phyloP scores from a whole-genome alignment of 2,797 vertebrate genomes.

The Smutsia temminckii region DNA sequence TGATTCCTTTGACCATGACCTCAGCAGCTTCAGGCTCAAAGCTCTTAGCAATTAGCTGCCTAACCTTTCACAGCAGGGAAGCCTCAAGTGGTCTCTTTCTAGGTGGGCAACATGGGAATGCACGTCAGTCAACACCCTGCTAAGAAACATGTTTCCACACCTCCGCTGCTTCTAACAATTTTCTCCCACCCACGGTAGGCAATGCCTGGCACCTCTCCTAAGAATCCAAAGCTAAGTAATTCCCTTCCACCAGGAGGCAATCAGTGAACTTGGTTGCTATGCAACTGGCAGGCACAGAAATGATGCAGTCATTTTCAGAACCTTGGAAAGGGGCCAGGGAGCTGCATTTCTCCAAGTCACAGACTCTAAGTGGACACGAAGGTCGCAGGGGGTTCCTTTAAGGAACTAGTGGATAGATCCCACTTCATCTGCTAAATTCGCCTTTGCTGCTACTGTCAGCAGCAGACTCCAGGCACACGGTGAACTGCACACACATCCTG shows the following conservation, averaged over 20 bases:
- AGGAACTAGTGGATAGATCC: background rate
- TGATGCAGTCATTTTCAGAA: slow-evolving; percentile 22
- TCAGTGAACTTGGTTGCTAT: slow-evolving; percentile 62
- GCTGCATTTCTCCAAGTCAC: background rate
- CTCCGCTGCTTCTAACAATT: background rate
- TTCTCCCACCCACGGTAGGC: background rate
- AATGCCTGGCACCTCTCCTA: slow-evolving; percentile 19
- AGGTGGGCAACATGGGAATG: background rate
- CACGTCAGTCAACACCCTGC: background rate
- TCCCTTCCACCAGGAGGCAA: slow-evolving; percentile 34
- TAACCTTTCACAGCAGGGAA: background rate
- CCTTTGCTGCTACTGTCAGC: background rate
- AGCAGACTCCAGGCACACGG: background rate
- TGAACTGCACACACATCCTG: background rate
- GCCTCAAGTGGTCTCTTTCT: background rate
- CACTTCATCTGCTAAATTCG: background rate
- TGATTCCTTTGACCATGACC: background rate
- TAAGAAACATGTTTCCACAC: slow-evolving; percentile 33
- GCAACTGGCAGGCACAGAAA: slow-evolving; percentile 58
- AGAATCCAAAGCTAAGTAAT: slow-evolving; percentile 43
- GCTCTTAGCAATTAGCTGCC: background rate
- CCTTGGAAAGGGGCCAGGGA: background rate
- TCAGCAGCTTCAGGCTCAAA: background rate
- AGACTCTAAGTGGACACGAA: background rate
- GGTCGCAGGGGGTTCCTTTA: background rate